Percentiles rank a stretch among this genome's conserved stretches.
These are phyloP conservation scores for Sturmia bella DNA, from an alignment of 2,888 invertebrate species.

Conservation along the genomic window DNA sequence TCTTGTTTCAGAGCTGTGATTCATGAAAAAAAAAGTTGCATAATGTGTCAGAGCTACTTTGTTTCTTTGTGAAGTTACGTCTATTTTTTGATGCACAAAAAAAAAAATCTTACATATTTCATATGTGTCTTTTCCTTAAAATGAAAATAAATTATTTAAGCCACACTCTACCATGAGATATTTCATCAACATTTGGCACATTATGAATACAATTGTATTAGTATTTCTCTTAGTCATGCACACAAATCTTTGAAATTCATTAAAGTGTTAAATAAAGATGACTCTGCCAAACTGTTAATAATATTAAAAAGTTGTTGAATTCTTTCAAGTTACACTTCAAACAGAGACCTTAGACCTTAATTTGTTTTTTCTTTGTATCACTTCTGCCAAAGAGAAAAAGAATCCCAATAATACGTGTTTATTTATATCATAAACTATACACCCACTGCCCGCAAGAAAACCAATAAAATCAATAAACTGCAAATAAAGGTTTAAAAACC, in stretches of 20 bases:
- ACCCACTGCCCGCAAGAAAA: slow-evolving; percentile 2
- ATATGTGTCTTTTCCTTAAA: no score
- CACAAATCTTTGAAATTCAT: not conserved
- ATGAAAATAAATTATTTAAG: no score
- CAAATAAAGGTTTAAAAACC: not conserved
- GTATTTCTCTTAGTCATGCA: slow-evolving; percentile 19
- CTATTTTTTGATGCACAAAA: no score
- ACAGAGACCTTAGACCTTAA: slow-evolving; percentile 15
- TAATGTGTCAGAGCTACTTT: no score
- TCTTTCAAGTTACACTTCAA: not conserved
- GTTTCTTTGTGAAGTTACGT: no score
- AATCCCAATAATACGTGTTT: not conserved
- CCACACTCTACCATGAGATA: no score
- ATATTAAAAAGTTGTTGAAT: not conserved
- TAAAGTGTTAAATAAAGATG: slow-evolving; percentile 21
- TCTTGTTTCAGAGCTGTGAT: no score
- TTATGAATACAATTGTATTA: not conserved
- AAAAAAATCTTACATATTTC: no score
- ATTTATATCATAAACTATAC: slow-evolving; percentile 1
- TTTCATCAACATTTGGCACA: no score
- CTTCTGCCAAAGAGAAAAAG: not conserved
- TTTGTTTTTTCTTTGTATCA: not conserved
- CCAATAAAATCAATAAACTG: slow-evolving; percentile 1
- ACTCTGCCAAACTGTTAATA: slow-evolving; percentile 9
- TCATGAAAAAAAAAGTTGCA: no score